Percentiles rank a stretch among this genome's conserved stretches.
Evolutionary conservation across 2,888 invertebrate species (phyloP).

Genomic region (Amaurobius ferox): DNA sequence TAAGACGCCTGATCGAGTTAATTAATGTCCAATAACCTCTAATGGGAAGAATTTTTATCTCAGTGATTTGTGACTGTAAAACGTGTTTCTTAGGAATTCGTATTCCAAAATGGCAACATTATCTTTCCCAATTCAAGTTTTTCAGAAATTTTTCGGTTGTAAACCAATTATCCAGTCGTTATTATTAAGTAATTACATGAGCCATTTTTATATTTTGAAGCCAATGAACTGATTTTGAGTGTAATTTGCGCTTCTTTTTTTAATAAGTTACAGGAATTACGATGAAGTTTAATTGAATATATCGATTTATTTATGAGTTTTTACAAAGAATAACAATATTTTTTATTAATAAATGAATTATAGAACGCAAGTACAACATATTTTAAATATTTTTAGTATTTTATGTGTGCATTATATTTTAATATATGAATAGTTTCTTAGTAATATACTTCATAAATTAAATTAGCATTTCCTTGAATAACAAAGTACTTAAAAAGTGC

Average conservation of each 20-base stretch:
- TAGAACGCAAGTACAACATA: too few species aligned
- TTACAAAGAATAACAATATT: background rate
- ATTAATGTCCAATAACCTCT: slow-evolving; percentile 24
- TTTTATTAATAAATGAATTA: too few species aligned
- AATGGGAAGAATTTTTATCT: slow-evolving; percentile 25
- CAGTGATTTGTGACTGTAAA: slow-evolving; percentile 7
- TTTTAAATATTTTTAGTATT: too few species aligned
- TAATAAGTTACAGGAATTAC: background rate
- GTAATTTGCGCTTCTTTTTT: too few species aligned
- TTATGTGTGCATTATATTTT: too few species aligned
- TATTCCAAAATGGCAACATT: background rate
- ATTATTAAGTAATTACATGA: slow-evolving; percentile 20
- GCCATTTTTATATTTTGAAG: background rate
- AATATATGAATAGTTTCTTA: too few species aligned
- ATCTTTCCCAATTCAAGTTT: background rate
- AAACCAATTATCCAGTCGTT: slow-evolving; percentile 30
- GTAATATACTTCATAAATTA: too few species aligned
- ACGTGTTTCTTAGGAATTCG: background rate
- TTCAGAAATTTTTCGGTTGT: slow-evolving; percentile 9
- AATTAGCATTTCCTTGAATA: too few species aligned
- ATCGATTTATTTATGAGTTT: background rate
- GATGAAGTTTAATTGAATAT: slow-evolving; percentile 13
- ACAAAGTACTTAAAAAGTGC: too few species aligned
- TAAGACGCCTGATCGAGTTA: slow-evolving; percentile 23
- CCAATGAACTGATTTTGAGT: too few species aligned